Evolutionary conservation across 1,140 invertebrate genomes (phyloP).

Genomic region (Trachymyrmex cornetzi): DNA sequence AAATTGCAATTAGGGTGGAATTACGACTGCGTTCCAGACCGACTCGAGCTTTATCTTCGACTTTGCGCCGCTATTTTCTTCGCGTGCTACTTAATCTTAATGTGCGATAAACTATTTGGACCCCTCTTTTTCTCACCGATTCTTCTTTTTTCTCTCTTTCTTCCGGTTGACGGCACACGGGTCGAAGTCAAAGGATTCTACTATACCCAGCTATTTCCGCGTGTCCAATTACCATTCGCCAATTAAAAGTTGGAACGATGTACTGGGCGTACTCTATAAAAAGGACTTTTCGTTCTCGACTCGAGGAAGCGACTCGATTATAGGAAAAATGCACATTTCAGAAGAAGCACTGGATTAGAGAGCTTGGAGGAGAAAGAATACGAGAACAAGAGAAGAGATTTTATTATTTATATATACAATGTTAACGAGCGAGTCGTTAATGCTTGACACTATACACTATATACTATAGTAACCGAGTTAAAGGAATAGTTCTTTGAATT

Average conservation of each 20-base stretch:
- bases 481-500: neutral
- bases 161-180: slow-evolving; percentile 18
- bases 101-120: slow-evolving; percentile 43
- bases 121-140: neutral
- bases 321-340: slow-evolving; percentile 68
- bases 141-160: slow-evolving; percentile 28
- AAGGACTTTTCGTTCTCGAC: slow-evolving; percentile 38
- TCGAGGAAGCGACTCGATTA: slow-evolving; percentile 60
- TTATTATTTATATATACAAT: slow-evolving; percentile 14
- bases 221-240: slow-evolving; percentile 76
- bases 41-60: slow-evolving; percentile 48
- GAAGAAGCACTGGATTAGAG: neutral
- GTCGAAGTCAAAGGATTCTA: slow-evolving; percentile 48
- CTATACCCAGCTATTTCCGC: slow-evolving; percentile 62
- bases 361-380: neutral
- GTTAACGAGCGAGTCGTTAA: neutral
- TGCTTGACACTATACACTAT: neutral
- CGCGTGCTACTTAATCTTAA: slow-evolving; percentile 53
- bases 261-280: slow-evolving; percentile 57
- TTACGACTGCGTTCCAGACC: slow-evolving; percentile 39
- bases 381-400: neutral
- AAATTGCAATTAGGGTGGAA: slow-evolving; percentile 49
- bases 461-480: neutral
- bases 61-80: slow-evolving; percentile 47
- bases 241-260: slow-evolving; percentile 76